Percentiles rank a stretch among this genome's conserved stretches.
Conservation (phyloP, 2,797 vertebrate genomes). For the Micrastur ruficollis region DNA sequence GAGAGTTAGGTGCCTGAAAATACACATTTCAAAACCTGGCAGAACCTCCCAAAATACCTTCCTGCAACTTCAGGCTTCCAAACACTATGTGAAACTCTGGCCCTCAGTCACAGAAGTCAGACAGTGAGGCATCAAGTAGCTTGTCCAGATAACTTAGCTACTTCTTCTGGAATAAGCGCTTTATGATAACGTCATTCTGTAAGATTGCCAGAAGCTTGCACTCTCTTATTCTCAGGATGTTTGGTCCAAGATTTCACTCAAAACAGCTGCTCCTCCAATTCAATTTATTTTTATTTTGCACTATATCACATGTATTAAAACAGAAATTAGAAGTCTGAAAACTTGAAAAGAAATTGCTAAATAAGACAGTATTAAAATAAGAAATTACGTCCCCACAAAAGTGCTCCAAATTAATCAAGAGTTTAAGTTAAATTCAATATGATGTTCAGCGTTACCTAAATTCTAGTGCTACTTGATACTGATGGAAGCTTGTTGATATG, state of each 20-base stretch:
- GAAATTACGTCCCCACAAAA: background rate
- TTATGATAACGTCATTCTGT: background rate
- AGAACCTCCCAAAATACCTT: background rate
- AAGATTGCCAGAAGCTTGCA: background rate
- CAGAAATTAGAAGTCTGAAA: background rate
- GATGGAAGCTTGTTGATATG: background rate
- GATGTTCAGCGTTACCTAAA: background rate
- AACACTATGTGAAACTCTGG: background rate
- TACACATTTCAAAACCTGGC: background rate
- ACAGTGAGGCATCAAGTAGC: background rate
- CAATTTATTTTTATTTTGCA: background rate
- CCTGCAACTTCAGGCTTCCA: background rate
- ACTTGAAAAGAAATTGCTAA: background rate
- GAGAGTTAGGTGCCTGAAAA: background rate
- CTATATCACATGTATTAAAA: background rate
- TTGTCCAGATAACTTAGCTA: background rate
- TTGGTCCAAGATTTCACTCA: conserved; percentile 1
- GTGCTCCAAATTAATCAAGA: background rate
- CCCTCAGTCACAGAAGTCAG: background rate
- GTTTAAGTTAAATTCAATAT: background rate
- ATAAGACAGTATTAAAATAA: background rate
- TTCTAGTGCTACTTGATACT: background rate
- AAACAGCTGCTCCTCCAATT: background rate
- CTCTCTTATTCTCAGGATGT: background rate
- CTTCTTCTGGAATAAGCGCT: background rate